Evolutionary conservation across 2,888 invertebrate genomes (phyloP), one percentile per base, ranked within the genome.

Genomic region (Protophormia terraenovae): DNA sequence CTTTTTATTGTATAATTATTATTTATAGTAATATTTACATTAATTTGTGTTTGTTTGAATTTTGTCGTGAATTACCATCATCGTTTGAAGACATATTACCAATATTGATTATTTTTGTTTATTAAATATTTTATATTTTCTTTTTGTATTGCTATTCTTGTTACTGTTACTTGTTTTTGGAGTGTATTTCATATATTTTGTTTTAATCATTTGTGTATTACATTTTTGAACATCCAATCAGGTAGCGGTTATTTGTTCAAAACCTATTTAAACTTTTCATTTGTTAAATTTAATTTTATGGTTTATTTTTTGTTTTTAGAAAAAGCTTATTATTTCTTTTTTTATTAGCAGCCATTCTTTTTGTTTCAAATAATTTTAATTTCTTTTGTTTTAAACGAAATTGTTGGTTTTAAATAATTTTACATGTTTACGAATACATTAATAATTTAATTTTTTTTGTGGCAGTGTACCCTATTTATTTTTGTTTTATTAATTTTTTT

Each of bases 241-340:
- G 85, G 85, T 85, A 85, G 77, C 82, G 82, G 69, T 82, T 85
- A 78, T 85, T 82, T 85, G 76, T 75, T 85, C 82, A 82, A 84
- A 85, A 73, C 78, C 82, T 78, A 73, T 85, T 85, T 76, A 14
- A 78, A 64, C 12, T 67, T 71, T 69, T 35, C n/a, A 58, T 45
- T 19, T 41, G 8, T 72, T 64, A 50, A 41, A 16, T 64, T 16
- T 12, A 22, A 22, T 62, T 27, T 29, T n/a, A 35, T 32, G 24
- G 6, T 38, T 32, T 41, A 29, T 38, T 1, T 60, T 27, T 55
- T 82, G 12, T 73, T 47, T 71, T 73, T 66, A 60, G 50, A 73
- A 73, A 84, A 85, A 82, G 67, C 73, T 85, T 73, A 29, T 60
- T 45, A 50, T 71, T 55, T 71, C 60, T 60, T 72, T 53, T 67